A percentile compares a stretch with the other conserved stretches of the same genome.
Conservation (phyloP, 2,888 invertebrate genomes). For the Drosophila nr. medialis region DNA sequence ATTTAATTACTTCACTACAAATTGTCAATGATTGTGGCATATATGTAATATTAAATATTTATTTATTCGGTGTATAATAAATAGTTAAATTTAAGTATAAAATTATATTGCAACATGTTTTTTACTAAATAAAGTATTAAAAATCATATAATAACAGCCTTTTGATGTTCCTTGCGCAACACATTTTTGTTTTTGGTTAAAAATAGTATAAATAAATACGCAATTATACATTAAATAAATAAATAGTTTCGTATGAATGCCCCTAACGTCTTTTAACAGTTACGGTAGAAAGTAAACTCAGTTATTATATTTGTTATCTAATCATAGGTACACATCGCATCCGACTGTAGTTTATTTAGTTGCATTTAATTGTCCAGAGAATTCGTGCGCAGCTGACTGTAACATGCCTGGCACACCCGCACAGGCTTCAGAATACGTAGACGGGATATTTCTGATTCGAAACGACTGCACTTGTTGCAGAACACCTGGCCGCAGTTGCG, state of each 20-base stretch:
- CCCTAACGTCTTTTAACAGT: slow-evolving; percentile 55
- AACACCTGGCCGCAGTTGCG: slow-evolving; percentile 98
- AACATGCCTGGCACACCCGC: slow-evolving; percentile 97
- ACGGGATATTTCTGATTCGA: slow-evolving; percentile 97
- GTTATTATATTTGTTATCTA: slow-evolving; percentile 28
- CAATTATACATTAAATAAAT: slow-evolving; percentile 34
- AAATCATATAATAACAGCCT: slow-evolving; percentile 73
- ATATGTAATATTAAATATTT: slow-evolving; percentile 49
- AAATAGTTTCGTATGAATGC: slow-evolving; percentile 39
- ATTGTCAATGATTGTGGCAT: slow-evolving; percentile 61
- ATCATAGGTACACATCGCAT: slow-evolving; percentile 25
- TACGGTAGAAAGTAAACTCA: slow-evolving; percentile 32
- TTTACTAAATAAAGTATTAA: slow-evolving; percentile 45
- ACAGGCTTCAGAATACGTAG: slow-evolving; percentile 97
- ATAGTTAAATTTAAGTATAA: slow-evolving; percentile 59
- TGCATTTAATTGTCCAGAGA: slow-evolving; percentile 81
- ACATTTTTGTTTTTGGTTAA: slow-evolving; percentile 53
- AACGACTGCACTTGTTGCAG: slow-evolving; percentile 98
- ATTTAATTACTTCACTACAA: slow-evolving; percentile 54
- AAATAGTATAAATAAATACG: slow-evolving; percentile 44
- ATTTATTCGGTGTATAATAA: slow-evolving; percentile 60
- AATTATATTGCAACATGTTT: slow-evolving; percentile 68
- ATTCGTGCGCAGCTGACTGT: slow-evolving; percentile 86
- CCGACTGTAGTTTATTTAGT: not conserved
- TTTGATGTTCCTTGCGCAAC: slow-evolving; percentile 63